Conservation (phyloP, 2,113 vertebrate genomes). For the Neogale vison region DNA sequence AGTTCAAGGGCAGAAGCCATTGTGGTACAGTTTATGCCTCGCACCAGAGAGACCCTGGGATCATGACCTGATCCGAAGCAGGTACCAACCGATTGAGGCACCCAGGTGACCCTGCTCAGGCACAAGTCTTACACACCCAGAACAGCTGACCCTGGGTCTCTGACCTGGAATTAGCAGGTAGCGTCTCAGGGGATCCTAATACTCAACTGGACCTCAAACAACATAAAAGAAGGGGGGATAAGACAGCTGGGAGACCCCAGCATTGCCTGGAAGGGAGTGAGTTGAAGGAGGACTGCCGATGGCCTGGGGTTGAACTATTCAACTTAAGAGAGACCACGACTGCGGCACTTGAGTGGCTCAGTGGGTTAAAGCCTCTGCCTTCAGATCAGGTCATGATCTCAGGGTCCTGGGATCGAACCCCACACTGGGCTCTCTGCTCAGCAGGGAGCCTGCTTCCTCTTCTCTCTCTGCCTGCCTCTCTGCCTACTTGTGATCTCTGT, state of each 20-base stretch:
- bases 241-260: not conserved
- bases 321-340: too few relatives aligned
- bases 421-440: too few relatives aligned
- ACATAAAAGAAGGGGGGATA: not conserved
- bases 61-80: too few relatives aligned
- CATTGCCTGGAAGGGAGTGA: fast-evolving
- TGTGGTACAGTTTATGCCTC: not conserved
- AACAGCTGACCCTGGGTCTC: not conserved
- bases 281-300: too few relatives aligned
- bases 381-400: too few relatives aligned
- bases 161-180: not conserved
- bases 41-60: too few relatives aligned
- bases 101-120: not conserved
- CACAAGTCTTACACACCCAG: not conserved
- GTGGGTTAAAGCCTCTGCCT: too few relatives aligned
- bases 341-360: too few relatives aligned
- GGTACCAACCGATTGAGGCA: too few relatives aligned
- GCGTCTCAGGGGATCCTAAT: not conserved
- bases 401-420: too few relatives aligned
- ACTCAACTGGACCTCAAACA: fast-evolving
- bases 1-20: fast-evolving
- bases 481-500: not conserved
- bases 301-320: not conserved
- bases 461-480: too few relatives aligned
- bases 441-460: too few relatives aligned